A percentile compares a stretch with the other conserved stretches of the same genome.
Evolutionary conservation across 2,113 vertebrate genomes (phyloP).

Genomic region (Mellivora capensis): DNA sequence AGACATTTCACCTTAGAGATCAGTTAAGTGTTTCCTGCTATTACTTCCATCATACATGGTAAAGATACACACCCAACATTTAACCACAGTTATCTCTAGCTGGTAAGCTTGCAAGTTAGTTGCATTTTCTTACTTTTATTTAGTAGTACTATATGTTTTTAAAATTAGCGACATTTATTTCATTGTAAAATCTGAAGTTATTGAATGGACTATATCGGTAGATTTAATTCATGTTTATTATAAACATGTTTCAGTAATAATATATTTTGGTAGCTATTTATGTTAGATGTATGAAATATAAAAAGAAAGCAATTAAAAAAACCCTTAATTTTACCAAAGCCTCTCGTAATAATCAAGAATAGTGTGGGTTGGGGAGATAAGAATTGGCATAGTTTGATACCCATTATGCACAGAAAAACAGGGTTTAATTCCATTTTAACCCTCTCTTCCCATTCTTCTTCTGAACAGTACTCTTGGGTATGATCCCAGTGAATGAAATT

Average conservation of each 20-base stretch:
- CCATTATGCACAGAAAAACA: not conserved
- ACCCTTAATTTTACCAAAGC: not conserved
- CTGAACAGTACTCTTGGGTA: not conserved
- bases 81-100: not conserved
- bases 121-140: not conserved
- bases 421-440: not conserved
- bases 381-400: not conserved
- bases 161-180: not conserved
- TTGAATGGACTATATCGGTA: not conserved
- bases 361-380: not conserved
- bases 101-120: not conserved
- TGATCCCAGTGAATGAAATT: not conserved
- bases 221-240: not conserved
- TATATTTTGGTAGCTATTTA: not conserved
- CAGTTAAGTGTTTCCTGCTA: not conserved
- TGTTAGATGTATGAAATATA: not conserved
- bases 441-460: not conserved
- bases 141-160: not conserved
- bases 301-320: not conserved
- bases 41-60: not conserved
- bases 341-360: not conserved
- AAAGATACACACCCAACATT: not conserved
- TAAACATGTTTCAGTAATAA: not conserved
- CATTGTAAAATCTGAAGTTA: not conserved
- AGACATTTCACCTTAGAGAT: not conserved